A percentile compares a stretch with the other conserved stretches of the same genome.
phyloP scores from a whole-genome alignment of 1,140 invertebrate genomes.

The Drosophila tristis region DNA sequence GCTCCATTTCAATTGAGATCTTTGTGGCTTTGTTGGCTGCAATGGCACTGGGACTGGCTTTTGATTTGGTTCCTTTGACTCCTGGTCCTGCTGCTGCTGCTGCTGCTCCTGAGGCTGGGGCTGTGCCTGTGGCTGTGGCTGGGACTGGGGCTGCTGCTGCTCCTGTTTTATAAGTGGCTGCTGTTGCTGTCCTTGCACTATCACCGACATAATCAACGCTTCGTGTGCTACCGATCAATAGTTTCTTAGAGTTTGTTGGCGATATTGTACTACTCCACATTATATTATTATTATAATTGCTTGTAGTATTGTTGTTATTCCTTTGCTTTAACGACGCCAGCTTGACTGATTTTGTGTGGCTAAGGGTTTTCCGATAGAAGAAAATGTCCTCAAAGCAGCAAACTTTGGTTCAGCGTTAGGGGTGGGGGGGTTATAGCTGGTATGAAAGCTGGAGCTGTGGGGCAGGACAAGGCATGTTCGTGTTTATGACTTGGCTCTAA shows the following conservation, averaged over 20 bases:
- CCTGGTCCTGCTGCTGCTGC: conserved; percentile 29
- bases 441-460: neutral
- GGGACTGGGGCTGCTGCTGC: conserved; percentile 50
- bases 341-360: conserved; percentile 55
- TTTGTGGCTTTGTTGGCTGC: conserved; percentile 64
- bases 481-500: neutral
- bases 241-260: conserved; percentile 84
- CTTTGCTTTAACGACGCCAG: conserved; percentile 71
- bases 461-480: conserved; percentile 19
- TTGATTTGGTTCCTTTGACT: conserved; percentile 37
- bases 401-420: neutral
- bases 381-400: conserved; percentile 8
- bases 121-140: conserved; percentile 39
- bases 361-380: conserved; percentile 9
- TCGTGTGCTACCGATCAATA: conserved; percentile 81
- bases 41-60: conserved; percentile 22
- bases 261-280: conserved; percentile 84
- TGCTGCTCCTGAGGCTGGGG: conserved; percentile 9
- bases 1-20: conserved; percentile 84
- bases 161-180: conserved; percentile 58
- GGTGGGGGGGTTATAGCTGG: neutral
- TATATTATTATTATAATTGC: conserved; percentile 81
- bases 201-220: conserved; percentile 84
- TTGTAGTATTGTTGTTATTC: conserved; percentile 62
- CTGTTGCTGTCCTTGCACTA: conserved; percentile 65